Base-by-base conservation (phyloP, 2,797 vertebrate genomes). In the Simalia tracyae region DNA sequence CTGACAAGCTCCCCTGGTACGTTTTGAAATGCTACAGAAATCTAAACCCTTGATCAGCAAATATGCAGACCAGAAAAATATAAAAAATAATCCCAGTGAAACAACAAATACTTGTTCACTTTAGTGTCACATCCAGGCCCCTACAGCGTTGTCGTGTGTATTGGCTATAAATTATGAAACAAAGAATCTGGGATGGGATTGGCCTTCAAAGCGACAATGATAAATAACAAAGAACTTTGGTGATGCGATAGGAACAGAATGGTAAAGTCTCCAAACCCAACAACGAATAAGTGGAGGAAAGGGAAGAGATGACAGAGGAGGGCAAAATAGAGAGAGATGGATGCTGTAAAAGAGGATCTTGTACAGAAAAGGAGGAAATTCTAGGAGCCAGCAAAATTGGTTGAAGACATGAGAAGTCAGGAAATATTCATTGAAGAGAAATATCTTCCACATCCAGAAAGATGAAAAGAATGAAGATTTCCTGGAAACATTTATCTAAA, bases 341-440 rank as follows among this genome's bases (percentile, higher is more conserved):
- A 54, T 36, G 28, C 26, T 11, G 14, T 92, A 64, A 84, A 64
- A 60, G 56, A 46, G 59, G 4, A 81, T 50, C 11, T n/a, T 81
- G 66, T 50, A 19, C 28, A 61, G 86, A 15, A 54, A 84, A 92
- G 56, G 31, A 46, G 26, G 63, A 59, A 87, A 57, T 14, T 68
- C 63, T 66, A 56, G n/a, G 68, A 81, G 68, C 86, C 86, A 81
- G 91, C 57, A 84, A 84, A 84, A 84, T 57, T 92, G 91, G 91
- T 87, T 36, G 86, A 61, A 84, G 72, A 64, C 19, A 56, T 26
- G 88, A 88, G 86, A 61, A 46, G 68, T 59, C 4, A n/a, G 59
- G 64, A 92, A 63, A 17, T 72, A 84, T 84, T 64, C 46, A 64
- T 92, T 84, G 50, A 84, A 50, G 59, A 81, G 57, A n/a, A 63